These are phyloP conservation scores for Drosophila subsilvestris DNA, from an alignment of 2,888 invertebrate species.

Conservation along the genomic window DNA sequence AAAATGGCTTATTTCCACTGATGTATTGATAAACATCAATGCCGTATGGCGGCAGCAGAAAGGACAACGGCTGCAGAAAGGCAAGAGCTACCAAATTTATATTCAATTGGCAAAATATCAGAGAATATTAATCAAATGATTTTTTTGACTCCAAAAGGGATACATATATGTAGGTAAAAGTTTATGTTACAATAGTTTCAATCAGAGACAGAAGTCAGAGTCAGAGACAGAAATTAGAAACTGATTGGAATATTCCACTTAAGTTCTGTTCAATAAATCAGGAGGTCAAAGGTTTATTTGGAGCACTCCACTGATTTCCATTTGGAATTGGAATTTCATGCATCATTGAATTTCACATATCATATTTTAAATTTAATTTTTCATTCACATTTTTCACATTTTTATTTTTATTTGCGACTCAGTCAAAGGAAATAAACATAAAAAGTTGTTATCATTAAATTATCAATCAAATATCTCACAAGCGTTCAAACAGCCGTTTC, in stretches of 20 bases:
- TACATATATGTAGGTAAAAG: too few species aligned
- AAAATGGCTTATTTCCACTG: slow-evolving; percentile 72
- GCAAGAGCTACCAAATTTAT: not conserved
- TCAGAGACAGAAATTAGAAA: not conserved
- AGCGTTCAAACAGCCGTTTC: not conserved
- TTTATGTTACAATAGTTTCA: too few species aligned
- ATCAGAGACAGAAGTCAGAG: not conserved
- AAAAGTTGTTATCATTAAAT: not conserved
- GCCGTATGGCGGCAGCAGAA: slow-evolving; percentile 59
- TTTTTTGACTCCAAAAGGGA: not conserved
- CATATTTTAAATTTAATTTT: not conserved
- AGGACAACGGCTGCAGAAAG: slow-evolving; percentile 6
- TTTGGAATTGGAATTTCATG: not conserved
- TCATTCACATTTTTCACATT: not conserved
- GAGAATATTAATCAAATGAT: not conserved
- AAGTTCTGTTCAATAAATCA: not conserved
- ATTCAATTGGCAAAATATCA: slow-evolving; percentile 10
- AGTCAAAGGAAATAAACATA: not conserved
- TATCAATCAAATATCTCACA: not conserved
- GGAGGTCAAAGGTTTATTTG: not conserved
- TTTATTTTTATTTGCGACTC: not conserved
- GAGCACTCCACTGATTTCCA: not conserved
- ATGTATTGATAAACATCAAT: slow-evolving; percentile 72
- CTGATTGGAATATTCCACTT: not conserved
- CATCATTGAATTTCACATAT: not conserved